Evolutionary conservation across 2,113 vertebrate genomes (phyloP), one percentile per base, ranked within the genome.

Genomic region (Lepisosteus oculatus): DNA sequence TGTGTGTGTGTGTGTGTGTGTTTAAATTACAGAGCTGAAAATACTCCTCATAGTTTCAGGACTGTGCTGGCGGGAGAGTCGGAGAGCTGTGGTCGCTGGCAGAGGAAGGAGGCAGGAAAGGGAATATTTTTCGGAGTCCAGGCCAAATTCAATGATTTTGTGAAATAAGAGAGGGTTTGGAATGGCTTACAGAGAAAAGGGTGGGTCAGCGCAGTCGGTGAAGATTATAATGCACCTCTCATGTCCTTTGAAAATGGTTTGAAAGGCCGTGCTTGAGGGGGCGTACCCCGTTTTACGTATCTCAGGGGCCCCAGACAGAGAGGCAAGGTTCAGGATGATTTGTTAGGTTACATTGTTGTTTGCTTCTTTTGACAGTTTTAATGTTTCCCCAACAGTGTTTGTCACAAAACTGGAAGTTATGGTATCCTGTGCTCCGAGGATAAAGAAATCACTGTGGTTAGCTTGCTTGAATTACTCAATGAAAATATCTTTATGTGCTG

Each of bases 31-130:
- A 89, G 88, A 85, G 87, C 88, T 88, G 84, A 91, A 89, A 91
- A 93, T 91, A 90, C 86, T 88, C 85, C 82, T 91, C 90, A 91
- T 93, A 90, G 85, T 91, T 93, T 87, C 74, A 61, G 81, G 87
- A 78, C 83, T 82, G 74, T 66, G 78, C 81, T 86, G 88, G 88
- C 88, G 76, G 55, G 65, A 61, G 81, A 87, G 83, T 81, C 78
- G 81, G 84, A 72, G 86, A 87, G 85, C 80, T 91, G 90, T 77
- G 87, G 90, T 89, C 65, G 59, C 85, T 89, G 86, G 84, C 81
- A 87, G 74, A 76, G 13, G 65, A 79, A 72, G 76, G 78, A 86
- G 82, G 84, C 88, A 83, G 90, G 85, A 90, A 89, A 86, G 80
- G 87, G 86, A 88, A 86, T 84, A 80, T 80, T 87, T 91, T 84